Evolutionary conservation across 2,888 invertebrate species (phyloP), one percentile per base, ranked within the genome.

Genomic region (Masnerella sp.): DNA sequence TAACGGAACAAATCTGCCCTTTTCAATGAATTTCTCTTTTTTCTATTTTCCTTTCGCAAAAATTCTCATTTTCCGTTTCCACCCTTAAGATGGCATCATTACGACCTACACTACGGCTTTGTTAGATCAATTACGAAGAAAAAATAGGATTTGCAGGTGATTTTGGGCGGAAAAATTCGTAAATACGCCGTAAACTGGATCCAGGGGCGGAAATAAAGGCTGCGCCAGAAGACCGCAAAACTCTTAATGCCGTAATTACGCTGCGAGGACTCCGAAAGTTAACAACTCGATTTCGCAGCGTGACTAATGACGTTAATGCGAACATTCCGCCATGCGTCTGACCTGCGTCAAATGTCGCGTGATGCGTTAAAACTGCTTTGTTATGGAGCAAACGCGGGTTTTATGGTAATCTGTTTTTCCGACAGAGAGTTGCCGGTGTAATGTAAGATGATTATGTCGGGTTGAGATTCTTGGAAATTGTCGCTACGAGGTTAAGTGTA

Each of bases 341-440:
- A 72, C 52, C 59, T 47, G 59, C 59, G 68, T 59, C 61, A 70
- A 74, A 68, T 59, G 59, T 67, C 72, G 65, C 59, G 69, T 64
- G 69, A 72, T 72, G 59, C 65, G 59, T 61, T 67, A 61, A 59
- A 72, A 72, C 65, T 59, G 65, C 71, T 71, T 71, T 72, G 72
- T 67, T 72, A 67, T 72, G 61, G 47, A 34, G 47, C n/a, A 52
- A 45, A 45, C 38, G 65, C 20, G 43, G 38, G 34, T 62, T 62
- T 67, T 65, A 71, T 69, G 54, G 51, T 68, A 68, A 59, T 59
- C 59, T 64, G 56, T 69, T 61, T 61, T 69, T 47, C 69, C 38
- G 40, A 11, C 20, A 38, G 11, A 15, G 5, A 58, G 22, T 68
- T 67, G 12, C 32, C 5, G 5, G 20, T 7, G 14, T 20, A 4